These are phyloP conservation scores for Leptopilina drosophilae DNA, from an alignment of 2,888 invertebrate species.

Conservation along the genomic window DNA sequence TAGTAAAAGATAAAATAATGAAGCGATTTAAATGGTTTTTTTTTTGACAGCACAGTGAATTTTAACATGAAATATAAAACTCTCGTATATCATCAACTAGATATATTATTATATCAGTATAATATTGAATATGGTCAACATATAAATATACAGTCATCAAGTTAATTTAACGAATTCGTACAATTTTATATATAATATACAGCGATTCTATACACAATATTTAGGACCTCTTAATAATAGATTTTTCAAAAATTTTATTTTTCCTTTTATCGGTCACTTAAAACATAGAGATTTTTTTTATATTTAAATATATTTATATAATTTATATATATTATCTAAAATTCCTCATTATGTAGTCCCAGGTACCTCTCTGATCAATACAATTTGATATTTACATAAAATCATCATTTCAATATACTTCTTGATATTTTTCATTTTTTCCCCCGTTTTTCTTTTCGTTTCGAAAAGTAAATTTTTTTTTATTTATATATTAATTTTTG, in stretches of 20 bases:
- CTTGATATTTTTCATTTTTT: constrained; percentile 2
- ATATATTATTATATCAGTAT: constrained; percentile 54
- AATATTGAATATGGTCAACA: constrained; percentile 70
- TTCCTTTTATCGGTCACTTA: constrained; percentile 48
- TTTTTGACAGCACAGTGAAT: constrained; percentile 56
- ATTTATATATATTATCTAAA: constrained; percentile 15
- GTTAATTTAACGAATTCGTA: constrained; percentile 60
- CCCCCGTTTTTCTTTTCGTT: neutral
- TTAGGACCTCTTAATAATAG: constrained; percentile 47
- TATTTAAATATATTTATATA: neutral
- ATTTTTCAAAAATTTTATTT: constrained; percentile 42
- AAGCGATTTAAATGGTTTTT: constrained; percentile 57
- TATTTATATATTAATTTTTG: no score
- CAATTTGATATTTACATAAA: constrained; percentile 54
- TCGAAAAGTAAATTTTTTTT: constrained; percentile 1
- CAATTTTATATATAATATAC: constrained; percentile 60
- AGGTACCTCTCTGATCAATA: constrained; percentile 51
- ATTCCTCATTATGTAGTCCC: constrained; percentile 58
- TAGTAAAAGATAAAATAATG: constrained; percentile 57
- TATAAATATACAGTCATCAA: constrained; percentile 74
- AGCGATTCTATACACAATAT: constrained; percentile 63
- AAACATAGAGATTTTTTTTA: constrained; percentile 50
- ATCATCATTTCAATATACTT: constrained; percentile 10
- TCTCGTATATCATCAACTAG: constrained; percentile 72
- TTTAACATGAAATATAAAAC: constrained; percentile 75